phyloP scores from a whole-genome alignment of 1,140 invertebrate species.

The Camponotus floridanus region DNA sequence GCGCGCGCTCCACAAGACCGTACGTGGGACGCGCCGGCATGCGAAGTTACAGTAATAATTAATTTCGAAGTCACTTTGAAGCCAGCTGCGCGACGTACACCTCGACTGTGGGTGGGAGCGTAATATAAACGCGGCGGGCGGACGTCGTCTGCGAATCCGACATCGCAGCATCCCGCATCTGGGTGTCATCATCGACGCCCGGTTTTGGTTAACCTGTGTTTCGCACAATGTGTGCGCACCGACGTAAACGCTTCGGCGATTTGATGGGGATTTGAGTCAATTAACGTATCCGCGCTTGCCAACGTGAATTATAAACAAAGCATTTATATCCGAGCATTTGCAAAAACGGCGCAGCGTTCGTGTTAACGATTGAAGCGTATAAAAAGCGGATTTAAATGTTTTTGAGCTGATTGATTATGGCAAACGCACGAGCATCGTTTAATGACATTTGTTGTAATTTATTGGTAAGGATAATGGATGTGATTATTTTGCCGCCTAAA shows the following conservation, averaged over 20 bases:
- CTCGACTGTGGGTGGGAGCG: constrained; percentile 59
- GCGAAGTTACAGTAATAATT: constrained; percentile 77
- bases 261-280: constrained; percentile 67
- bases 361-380: constrained; percentile 9
- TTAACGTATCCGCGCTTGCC: constrained; percentile 55
- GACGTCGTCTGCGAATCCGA: constrained; percentile 4
- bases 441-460: constrained; percentile 13
- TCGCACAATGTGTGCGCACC: constrained; percentile 55
- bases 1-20: constrained; percentile 56
- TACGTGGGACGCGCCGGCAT: constrained; percentile 66
- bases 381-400: constrained; percentile 44
- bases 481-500: constrained; percentile 11
- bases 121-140: constrained; percentile 67
- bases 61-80: constrained; percentile 78
- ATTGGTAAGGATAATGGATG: not conserved
- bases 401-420: constrained; percentile 22
- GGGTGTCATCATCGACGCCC: constrained; percentile 38
- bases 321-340: constrained; percentile 31
- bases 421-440: constrained; percentile 6
- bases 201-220: constrained; percentile 40
- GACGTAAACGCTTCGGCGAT: constrained; percentile 68
- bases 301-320: constrained; percentile 53
- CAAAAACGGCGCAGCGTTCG: not conserved
- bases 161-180: constrained; percentile 38
- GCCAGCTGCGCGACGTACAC: constrained; percentile 71